Conservation (phyloP, 2,797 vertebrate genomes). For the Yasuhikotakia modesta region DNA sequence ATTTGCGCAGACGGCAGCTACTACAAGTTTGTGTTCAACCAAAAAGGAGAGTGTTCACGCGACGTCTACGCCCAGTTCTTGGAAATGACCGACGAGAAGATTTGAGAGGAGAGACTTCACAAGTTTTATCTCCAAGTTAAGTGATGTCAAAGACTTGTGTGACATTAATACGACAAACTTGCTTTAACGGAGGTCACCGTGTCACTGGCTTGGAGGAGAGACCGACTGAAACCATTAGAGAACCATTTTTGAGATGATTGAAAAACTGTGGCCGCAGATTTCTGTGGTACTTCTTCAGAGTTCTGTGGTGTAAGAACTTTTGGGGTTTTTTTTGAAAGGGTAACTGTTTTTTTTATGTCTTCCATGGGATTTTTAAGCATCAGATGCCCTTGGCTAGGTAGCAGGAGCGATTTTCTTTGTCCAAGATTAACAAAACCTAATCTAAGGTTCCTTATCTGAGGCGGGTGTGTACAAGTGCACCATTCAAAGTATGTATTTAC, state of each 20-base stretch:
- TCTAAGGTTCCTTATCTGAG: constrained; percentile 75
- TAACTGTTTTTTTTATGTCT: constrained; percentile 74
- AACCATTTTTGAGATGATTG: constrained; percentile 24
- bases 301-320: constrained; percentile 49
- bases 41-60: constrained; percentile 94
- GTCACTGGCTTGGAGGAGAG: constrained; percentile 27
- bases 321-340: constrained; percentile 66
- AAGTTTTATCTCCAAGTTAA: constrained; percentile 23
- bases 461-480: constrained; percentile 59
- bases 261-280: too few species aligned
- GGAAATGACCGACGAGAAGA: constrained; percentile 98
- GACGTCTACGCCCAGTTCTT: constrained; percentile 98
- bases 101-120: constrained; percentile 75
- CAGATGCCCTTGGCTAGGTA: constrained; percentile 62
- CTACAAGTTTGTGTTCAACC: constrained; percentile 99
- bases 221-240: constrained; percentile 38
- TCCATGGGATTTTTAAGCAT: constrained; percentile 66
- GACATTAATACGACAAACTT: constrained; percentile 35
- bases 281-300: constrained; percentile 9
- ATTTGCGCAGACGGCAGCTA: constrained; percentile 99
- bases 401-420: constrained; percentile 62
- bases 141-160: constrained; percentile 35
- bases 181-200: too few species aligned
- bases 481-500: constrained; percentile 65
- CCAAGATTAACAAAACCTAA: constrained; percentile 74